Base-by-base conservation (phyloP, 1,140 invertebrate species). In the Acromyrmex charruanus region DNA sequence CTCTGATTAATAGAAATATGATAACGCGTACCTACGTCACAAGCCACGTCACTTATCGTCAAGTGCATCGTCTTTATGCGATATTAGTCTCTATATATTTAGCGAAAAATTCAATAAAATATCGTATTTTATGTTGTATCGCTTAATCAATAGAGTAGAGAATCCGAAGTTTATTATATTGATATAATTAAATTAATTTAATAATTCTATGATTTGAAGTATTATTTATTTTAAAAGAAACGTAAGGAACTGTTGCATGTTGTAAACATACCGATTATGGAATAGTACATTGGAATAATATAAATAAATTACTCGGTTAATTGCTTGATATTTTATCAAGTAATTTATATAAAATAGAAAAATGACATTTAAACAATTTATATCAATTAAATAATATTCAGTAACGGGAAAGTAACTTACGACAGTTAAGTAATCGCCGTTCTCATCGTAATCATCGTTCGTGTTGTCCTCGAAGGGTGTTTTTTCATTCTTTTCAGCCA, bases 401-500 rank as follows among this genome's bases (percentile, higher is more conserved):
- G 35, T 39, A 44, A 44, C 39, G 44, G 66, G 16, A 59, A 55
- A 68, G 65, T 31, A 28, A 82, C 90, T 87, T 80, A 91, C 90
- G 5, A 88, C 61, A 3, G 28, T 79, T 21, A 79, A 59, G 58
- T 72, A 87, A 74, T 93, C 92, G 53, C 80, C 82, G n/a, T 88
- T 89, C 21, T 92, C 90, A 21, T 92, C 21, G 21, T 21, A 21
- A 21, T 21, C 21, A 21, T 21, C 91, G 6, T 53, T 65, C 3
- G 51, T 35, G 25, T 35, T 35, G n/a, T 79, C 77, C 18, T 90
- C 88, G 31, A 92, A 86, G 28, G 69, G 28, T 18, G 81, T 66
- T 71, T 92, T 93, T 18, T 89, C 87, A 28, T 86, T 68, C 35
- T 88, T 87, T 35, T 77, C 77, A 68, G 89, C 91, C 49, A 69